Evolutionary conservation across 2,888 invertebrate genomes (phyloP).

Genomic region (Pediacus dermestoides): DNA sequence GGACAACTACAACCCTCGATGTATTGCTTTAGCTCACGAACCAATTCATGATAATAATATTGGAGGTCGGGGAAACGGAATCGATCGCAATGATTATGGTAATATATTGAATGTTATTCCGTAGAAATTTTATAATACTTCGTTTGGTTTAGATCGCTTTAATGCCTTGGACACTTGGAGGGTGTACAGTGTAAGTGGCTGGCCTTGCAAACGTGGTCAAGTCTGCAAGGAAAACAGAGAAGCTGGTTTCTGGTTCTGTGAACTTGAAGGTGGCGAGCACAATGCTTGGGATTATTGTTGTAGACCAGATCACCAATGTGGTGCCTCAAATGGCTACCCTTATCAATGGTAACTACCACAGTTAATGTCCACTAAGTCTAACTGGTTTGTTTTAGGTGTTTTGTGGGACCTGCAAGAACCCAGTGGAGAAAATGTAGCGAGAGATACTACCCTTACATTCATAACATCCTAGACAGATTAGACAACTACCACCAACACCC

Average conservation of each 20-base stretch:
- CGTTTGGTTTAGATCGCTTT: conserved; percentile 21
- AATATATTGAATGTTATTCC: conserved; percentile 5
- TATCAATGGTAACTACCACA: conserved; percentile 68
- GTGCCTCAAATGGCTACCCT: conserved; percentile 75
- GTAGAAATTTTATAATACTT: not conserved
- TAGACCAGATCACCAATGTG: conserved; percentile 76
- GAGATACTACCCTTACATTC: conserved; percentile 66
- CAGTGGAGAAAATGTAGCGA: conserved; percentile 89
- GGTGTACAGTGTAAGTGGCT: conserved; percentile 77
- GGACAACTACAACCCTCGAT: conserved; percentile 73
- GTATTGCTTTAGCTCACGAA: conserved; percentile 43
- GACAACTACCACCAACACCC: conserved; percentile 21
- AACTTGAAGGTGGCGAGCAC: conserved; percentile 66
- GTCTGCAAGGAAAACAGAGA: conserved; percentile 69
- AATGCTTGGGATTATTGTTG: conserved; percentile 86
- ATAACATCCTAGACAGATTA: conserved; percentile 38
- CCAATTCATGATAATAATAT: conserved; percentile 24
- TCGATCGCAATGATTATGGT: conserved; percentile 24
- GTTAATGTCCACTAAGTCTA: conserved; percentile 4
- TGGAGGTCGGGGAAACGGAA: conserved; percentile 15
- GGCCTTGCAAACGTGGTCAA: conserved; percentile 67
- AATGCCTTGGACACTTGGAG: conserved; percentile 55
- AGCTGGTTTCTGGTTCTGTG: conserved; percentile 81
- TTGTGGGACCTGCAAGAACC: conserved; percentile 71
- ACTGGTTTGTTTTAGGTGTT: conserved; percentile 62